These are phyloP conservation scores for Eurytoma californica DNA, from an alignment of 2,888 invertebrate species.

Conservation along the genomic window DNA sequence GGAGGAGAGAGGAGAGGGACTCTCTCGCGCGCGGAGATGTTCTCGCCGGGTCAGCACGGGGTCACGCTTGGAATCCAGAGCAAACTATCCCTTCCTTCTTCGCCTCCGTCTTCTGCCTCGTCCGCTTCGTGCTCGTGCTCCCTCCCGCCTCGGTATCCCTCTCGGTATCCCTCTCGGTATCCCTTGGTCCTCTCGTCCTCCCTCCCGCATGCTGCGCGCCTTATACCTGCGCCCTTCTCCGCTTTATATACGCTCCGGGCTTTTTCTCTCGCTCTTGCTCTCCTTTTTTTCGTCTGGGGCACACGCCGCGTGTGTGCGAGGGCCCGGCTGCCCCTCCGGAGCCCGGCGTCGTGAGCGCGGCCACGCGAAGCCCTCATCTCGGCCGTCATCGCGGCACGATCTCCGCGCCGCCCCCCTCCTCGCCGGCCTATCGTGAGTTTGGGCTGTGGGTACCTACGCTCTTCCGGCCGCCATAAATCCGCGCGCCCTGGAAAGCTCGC, in stretches of 20 bases:
- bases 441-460: slow-evolving; percentile 24
- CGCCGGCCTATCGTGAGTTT: slow-evolving; percentile 23
- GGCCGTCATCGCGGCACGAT: slow-evolving; percentile 69
- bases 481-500: slow-evolving; percentile 18
- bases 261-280: not conserved
- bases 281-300: slow-evolving; percentile 40
- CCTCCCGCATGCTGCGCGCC: slow-evolving; percentile 26
- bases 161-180: slow-evolving; percentile 40
- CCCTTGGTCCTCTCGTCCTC: slow-evolving; percentile 50
- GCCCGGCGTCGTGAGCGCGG: slow-evolving; percentile 66
- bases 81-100: slow-evolving; percentile 70
- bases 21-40: slow-evolving; percentile 71
- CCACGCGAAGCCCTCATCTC: slow-evolving; percentile 67
- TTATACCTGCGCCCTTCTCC: not conserved
- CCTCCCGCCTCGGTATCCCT: slow-evolving; percentile 31
- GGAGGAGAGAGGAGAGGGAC: slow-evolving; percentile 37
- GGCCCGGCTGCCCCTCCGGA: slow-evolving; percentile 67
- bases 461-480: slow-evolving; percentile 53
- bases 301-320: slow-evolving; percentile 56
- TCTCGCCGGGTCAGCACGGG: slow-evolving; percentile 74
- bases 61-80: slow-evolving; percentile 75
- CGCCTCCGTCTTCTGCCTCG: slow-evolving; percentile 40
- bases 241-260: not conserved
- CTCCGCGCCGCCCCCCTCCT: slow-evolving; percentile 57
- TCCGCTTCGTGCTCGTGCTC: slow-evolving; percentile 26